Conservation (phyloP, 2,797 vertebrate species). For the Neosalanx taihuensis region DNA sequence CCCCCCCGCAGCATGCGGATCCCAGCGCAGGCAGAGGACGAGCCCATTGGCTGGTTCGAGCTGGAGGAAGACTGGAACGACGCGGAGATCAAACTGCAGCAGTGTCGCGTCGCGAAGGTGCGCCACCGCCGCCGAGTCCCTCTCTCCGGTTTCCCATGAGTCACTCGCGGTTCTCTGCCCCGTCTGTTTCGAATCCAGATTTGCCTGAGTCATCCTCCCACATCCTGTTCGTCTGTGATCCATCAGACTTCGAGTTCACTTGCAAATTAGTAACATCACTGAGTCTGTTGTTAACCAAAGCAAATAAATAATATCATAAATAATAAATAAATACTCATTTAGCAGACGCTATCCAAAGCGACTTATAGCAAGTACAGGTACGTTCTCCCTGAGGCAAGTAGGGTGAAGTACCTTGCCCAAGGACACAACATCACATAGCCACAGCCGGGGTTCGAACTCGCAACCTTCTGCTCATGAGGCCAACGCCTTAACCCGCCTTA, state of each 20-base stretch:
- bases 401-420: too few species aligned
- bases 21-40: conserved; percentile 79
- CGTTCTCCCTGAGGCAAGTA: too few species aligned
- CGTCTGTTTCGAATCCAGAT: not conserved
- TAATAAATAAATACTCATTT: too few species aligned
- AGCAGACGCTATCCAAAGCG: too few species aligned
- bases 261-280: not conserved
- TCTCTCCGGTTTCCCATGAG: not conserved
- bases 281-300: not conserved
- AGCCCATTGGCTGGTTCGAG: conserved; percentile 96
- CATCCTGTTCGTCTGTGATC: not conserved
- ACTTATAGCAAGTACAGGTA: too few species aligned
- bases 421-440: too few species aligned
- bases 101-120: conserved; percentile 88
- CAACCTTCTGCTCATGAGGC: too few species aligned
- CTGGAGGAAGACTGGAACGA: conserved; percentile 97
- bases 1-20: conserved; percentile 51
- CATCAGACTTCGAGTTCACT: too few species aligned
- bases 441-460: too few species aligned
- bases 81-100: conserved; percentile 90
- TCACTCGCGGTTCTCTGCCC: not conserved
- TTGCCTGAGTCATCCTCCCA: not conserved
- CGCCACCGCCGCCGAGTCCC: conserved; percentile 14
- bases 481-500: too few species aligned
- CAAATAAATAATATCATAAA: not conserved